Evolutionary conservation across 53 echinoderm and acorn worm species (phyloP).

Genomic region (Zoroaster sp.): DNA sequence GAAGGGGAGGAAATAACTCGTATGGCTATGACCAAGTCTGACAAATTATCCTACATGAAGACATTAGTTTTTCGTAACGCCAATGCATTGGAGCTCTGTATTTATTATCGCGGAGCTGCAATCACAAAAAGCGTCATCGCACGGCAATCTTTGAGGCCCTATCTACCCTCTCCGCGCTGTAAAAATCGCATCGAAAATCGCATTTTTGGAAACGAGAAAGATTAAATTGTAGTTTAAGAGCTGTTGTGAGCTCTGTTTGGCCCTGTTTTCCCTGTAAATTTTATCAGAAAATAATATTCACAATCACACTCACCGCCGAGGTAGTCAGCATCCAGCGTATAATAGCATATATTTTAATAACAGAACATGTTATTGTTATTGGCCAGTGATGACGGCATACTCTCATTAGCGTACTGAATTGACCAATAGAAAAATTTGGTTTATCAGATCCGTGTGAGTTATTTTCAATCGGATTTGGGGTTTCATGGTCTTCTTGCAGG

Average conservation of each 20-base stretch:
- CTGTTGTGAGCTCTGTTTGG: conserved; percentile 55
- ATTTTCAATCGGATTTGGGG: conserved; percentile 79
- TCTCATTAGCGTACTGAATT: conserved; percentile 76
- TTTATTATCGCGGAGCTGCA: conserved; percentile 69
- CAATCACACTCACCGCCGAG: conserved; percentile 95
- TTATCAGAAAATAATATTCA: conserved; percentile 99
- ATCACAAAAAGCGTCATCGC: conserved; percentile 72
- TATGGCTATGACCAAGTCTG: conserved; percentile 37
- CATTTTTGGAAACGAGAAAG: conserved; percentile 67
- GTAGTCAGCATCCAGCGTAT: conserved; percentile 86
- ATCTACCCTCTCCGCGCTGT: conserved; percentile 61
- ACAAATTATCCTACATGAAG: conserved; percentile 24
- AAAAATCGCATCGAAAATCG: conserved; percentile 71
- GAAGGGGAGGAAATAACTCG: conserved; percentile 32
- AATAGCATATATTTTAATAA: conserved; percentile 90
- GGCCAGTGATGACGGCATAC: conserved; percentile 65
- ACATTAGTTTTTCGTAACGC: background rate
- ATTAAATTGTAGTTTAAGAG: conserved; percentile 48
- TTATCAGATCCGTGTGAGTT: conserved; percentile 11
- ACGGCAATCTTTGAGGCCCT: conserved; percentile 55
- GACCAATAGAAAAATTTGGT: conserved; percentile 70
- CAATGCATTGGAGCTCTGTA: conserved; percentile 54
- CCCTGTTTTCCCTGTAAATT: conserved; percentile 89
- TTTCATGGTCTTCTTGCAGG: conserved; percentile 62
- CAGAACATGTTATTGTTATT: conserved; percentile 74